phyloP scores from a whole-genome alignment of 2,797 vertebrate species.

The Hipposideros larvatus region DNA sequence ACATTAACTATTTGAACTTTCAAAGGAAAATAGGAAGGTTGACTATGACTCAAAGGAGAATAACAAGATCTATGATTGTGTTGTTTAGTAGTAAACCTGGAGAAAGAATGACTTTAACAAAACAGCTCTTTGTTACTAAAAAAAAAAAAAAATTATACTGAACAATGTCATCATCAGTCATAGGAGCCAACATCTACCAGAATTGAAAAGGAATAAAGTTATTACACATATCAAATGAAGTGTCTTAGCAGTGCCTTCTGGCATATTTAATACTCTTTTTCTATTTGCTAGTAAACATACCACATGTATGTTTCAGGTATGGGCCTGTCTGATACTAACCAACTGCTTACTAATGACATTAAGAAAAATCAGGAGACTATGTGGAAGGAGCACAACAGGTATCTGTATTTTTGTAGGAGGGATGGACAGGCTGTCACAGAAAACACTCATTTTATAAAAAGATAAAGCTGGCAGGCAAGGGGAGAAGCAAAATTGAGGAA shows the following conservation, averaged over 20 bases:
- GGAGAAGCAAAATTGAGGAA: not conserved
- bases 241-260: not conserved
- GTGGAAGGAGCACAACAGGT: rapidly evolving
- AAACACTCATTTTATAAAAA: not conserved
- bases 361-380: not conserved
- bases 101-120: not conserved
- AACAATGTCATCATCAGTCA: not conserved
- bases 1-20: not conserved
- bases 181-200: not conserved
- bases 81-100: not conserved
- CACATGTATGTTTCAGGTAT: not conserved
- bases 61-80: not conserved
- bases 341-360: not conserved
- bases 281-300: not conserved
- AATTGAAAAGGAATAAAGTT: not conserved
- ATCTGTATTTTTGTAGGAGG: not conserved
- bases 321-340: not conserved
- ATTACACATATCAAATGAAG: not conserved
- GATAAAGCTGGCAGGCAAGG: not conserved
- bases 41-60: not conserved
- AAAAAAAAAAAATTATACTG: not conserved
- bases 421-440: not conserved
- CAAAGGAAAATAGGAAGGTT: not conserved
- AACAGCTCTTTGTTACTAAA: not conserved
- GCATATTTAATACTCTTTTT: not conserved